These are phyloP conservation scores for Sparus aurata DNA, from an alignment of 2,797 vertebrate species.

Conservation along the genomic window DNA sequence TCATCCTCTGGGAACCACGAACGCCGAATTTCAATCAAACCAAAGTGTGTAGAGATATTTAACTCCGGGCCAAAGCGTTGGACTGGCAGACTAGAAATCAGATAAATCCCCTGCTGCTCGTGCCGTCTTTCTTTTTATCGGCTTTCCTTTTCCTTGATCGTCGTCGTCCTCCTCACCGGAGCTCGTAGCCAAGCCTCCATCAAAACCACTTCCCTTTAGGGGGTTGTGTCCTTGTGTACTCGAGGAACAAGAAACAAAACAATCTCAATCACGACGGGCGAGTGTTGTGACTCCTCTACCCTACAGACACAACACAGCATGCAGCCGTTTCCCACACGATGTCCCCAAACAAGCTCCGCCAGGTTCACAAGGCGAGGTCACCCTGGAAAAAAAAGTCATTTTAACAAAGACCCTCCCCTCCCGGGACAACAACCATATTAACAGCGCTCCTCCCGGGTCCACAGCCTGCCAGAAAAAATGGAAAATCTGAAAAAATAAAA, in stretches of 20 bases:
- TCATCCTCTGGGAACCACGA: background rate
- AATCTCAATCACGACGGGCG: constrained; percentile 46
- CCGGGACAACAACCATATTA: constrained; percentile 55
- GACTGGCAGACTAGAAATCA: constrained; percentile 31
- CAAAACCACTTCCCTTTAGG: constrained; percentile 35
- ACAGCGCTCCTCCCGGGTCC: constrained; percentile 30
- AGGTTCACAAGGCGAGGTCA: constrained; percentile 61
- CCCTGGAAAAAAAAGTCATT: constrained; percentile 37
- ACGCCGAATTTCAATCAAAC: background rate
- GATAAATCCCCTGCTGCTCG: constrained; percentile 29
- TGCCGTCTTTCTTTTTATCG: constrained; percentile 27
- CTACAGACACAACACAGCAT: constrained; percentile 57
- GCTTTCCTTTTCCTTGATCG: constrained; percentile 31
- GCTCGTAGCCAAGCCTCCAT: constrained; percentile 33
- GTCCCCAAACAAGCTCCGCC: constrained; percentile 44
- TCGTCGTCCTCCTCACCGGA: constrained; percentile 21
- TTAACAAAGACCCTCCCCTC: constrained; percentile 44
- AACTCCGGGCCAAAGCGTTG: constrained; percentile 8
- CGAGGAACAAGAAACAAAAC: constrained; percentile 21
- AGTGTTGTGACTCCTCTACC: constrained; percentile 49
- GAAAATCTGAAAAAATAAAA: background rate
- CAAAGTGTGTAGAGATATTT: background rate
- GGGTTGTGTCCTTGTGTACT: constrained; percentile 49
- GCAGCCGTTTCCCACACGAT: constrained; percentile 29
- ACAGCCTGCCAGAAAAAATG: constrained; percentile 14